Evolutionary conservation across 2,797 vertebrate genomes (phyloP).

Genomic region (Ptychadena robeensis): DNA sequence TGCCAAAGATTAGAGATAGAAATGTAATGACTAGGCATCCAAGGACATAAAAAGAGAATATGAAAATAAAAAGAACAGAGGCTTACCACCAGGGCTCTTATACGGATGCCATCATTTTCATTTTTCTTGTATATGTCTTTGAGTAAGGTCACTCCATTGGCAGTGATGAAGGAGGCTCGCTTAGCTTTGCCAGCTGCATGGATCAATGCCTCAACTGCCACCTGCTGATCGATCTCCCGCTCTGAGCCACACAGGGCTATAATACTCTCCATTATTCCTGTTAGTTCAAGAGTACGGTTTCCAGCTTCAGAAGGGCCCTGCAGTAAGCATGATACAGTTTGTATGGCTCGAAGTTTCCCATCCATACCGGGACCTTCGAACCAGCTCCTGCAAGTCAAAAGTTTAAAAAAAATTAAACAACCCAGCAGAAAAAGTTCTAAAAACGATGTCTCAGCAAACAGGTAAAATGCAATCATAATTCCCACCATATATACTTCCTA

Average conservation of each 20-base stretch:
- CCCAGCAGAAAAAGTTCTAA: too few relatives aligned
- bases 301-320: slow-evolving; percentile 93
- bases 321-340: slow-evolving; percentile 90
- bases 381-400: slow-evolving; percentile 78
- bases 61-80: neutral
- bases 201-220: slow-evolving; percentile 94
- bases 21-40: neutral
- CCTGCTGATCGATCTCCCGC: slow-evolving; percentile 87
- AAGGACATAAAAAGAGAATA: neutral
- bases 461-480: too few relatives aligned
- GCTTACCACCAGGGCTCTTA: slow-evolving; percentile 93
- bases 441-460: too few relatives aligned
- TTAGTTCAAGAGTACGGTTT: slow-evolving; percentile 89
- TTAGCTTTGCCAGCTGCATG: slow-evolving; percentile 95
- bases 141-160: slow-evolving; percentile 90
- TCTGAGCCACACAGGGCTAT: slow-evolving; percentile 90
- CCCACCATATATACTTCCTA: too few relatives aligned
- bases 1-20: slow-evolving; percentile 64
- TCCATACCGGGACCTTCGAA: slow-evolving; percentile 78
- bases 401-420: neutral
- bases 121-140: slow-evolving; percentile 98
- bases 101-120: slow-evolving; percentile 91
- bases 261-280: slow-evolving; percentile 90
- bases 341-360: slow-evolving; percentile 89
- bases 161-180: slow-evolving; percentile 93